phyloP scores from a whole-genome alignment of 2,888 invertebrate genomes.

The Spodoptera exigua region DNA sequence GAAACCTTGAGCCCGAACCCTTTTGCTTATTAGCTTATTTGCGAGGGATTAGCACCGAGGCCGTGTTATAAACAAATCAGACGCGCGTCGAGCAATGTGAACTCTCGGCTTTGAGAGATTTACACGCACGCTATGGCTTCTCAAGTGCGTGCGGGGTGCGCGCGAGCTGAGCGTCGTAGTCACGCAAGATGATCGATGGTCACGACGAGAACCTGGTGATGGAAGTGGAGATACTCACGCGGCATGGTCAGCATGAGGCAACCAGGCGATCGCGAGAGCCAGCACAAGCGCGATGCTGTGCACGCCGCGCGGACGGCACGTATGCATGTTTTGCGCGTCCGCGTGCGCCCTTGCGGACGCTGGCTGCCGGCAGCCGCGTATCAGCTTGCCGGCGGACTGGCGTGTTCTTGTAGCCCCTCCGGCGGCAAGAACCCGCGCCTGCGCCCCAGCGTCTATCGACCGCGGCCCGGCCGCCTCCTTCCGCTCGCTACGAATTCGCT shows the following conservation, averaged over 20 bases:
- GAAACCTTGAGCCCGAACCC: slow-evolving; percentile 45
- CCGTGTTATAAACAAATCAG: slow-evolving; percentile 64
- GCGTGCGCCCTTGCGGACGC: slow-evolving; percentile 73
- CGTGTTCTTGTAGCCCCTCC: slow-evolving; percentile 66
- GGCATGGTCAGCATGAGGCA: slow-evolving; percentile 79
- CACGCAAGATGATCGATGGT: slow-evolving; percentile 52
- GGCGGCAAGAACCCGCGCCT: slow-evolving; percentile 74
- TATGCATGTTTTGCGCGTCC: slow-evolving; percentile 76
- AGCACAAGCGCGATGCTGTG: slow-evolving; percentile 80
- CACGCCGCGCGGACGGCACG: slow-evolving; percentile 80
- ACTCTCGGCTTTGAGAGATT: slow-evolving; percentile 67
- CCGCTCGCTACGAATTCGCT: slow-evolving; percentile 70
- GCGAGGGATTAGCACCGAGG: slow-evolving; percentile 54
- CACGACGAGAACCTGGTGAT: slow-evolving; percentile 30
- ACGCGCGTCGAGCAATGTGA: slow-evolving; percentile 60
- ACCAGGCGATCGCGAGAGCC: slow-evolving; percentile 78
- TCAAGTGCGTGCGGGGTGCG: slow-evolving; percentile 56
- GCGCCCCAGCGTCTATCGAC: slow-evolving; percentile 80
- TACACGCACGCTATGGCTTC: slow-evolving; percentile 74
- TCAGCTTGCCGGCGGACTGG: slow-evolving; percentile 81
- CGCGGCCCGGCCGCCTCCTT: slow-evolving; percentile 74
- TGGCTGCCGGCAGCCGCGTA: slow-evolving; percentile 82
- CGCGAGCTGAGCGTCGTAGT: slow-evolving; percentile 45
- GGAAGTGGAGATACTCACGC: slow-evolving; percentile 76
- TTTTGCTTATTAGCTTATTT: slow-evolving; percentile 57